Conservation (phyloP, 2,797 vertebrate genomes). For the Intellagama lesueurii region DNA sequence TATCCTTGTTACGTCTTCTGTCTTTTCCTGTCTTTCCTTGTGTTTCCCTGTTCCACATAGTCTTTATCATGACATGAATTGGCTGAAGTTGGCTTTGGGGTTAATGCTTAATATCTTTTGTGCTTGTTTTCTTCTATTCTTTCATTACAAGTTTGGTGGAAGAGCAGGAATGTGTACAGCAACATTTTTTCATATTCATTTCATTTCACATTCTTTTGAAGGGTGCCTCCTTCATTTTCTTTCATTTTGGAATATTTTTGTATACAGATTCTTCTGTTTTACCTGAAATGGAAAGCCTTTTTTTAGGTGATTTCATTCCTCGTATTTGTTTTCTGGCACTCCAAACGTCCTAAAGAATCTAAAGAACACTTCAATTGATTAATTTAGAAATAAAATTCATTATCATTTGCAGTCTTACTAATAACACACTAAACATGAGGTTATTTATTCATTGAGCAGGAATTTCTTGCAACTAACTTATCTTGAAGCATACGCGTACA, state of each 20-base stretch:
- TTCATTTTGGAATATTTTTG: too few species aligned
- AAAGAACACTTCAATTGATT: background rate
- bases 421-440: background rate
- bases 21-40: too few species aligned
- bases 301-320: background rate
- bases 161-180: background rate
- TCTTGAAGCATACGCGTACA: background rate
- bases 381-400: background rate
- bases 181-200: too few species aligned
- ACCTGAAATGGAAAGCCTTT: too few species aligned
- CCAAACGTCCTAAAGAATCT: background rate
- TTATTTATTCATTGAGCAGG: background rate
- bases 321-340: background rate
- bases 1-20: too few species aligned
- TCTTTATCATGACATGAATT: too few species aligned
- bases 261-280: too few species aligned
- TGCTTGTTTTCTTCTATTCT: background rate
- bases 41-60: too few species aligned
- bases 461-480: background rate
- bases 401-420: background rate
- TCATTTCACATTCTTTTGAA: too few species aligned
- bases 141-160: background rate
- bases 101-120: too few species aligned
- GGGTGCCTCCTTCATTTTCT: too few species aligned
- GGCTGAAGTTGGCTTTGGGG: too few species aligned